Conservation (phyloP, 2,113 vertebrate species). For the Hippotragus niger region DNA sequence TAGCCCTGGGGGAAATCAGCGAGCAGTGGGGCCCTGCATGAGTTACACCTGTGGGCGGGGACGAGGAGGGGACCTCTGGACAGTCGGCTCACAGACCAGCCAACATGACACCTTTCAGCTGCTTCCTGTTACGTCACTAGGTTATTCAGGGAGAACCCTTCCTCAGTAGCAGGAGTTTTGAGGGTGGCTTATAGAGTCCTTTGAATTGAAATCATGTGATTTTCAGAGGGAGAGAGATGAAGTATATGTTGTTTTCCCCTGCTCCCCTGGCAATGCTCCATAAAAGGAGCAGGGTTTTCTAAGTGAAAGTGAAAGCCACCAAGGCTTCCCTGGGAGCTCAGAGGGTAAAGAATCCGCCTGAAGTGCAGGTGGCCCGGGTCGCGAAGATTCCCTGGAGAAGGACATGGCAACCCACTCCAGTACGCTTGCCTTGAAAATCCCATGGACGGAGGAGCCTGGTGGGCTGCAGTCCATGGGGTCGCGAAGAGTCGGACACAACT, state of each 20-base stretch:
- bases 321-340: background rate
- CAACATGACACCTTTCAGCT: background rate
- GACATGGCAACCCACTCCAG: background rate
- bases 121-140: background rate
- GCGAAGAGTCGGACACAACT: background rate
- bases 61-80: background rate
- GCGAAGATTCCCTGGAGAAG: background rate
- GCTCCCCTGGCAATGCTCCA: background rate
- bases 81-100: background rate
- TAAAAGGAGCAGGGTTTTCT: background rate
- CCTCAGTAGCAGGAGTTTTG: background rate
- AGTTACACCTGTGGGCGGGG: background rate
- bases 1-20: constrained; percentile 40
- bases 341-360: background rate
- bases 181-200: background rate
- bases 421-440: background rate
- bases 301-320: background rate
- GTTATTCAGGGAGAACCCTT: background rate
- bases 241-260: background rate
- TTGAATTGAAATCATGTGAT: background rate
- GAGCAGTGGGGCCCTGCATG: background rate
- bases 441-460: background rate
- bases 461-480: background rate
- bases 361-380: background rate
- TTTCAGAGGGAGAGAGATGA: background rate